Evolutionary conservation across 2,797 vertebrate genomes (phyloP).

Genomic region (Tapirus indicus): DNA sequence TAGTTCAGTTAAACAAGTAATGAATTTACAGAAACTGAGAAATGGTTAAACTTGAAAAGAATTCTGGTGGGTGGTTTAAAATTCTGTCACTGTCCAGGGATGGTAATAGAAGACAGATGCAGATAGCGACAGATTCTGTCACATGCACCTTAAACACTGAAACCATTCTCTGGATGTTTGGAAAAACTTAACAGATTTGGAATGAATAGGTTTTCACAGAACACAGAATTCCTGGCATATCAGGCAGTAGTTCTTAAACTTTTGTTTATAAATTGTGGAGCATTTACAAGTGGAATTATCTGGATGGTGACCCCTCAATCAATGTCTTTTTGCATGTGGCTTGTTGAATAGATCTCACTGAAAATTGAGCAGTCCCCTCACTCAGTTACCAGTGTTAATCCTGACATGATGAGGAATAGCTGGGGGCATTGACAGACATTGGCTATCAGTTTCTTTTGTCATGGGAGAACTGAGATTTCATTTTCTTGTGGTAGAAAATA

Average conservation of each 20-base stretch:
- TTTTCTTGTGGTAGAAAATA: slow-evolving; percentile 78
- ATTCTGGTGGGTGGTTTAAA: slow-evolving; percentile 70
- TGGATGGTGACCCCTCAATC: not conserved
- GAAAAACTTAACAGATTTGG: slow-evolving; percentile 55
- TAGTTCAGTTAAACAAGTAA: slow-evolving; percentile 26
- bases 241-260: not conserved
- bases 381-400: not conserved
- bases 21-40: slow-evolving; percentile 69
- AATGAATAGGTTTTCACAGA: slow-evolving; percentile 49
- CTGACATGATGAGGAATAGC: not conserved
- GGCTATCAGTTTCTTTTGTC: not conserved
- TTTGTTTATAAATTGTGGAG: not conserved
- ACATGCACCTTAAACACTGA: slow-evolving; percentile 11
- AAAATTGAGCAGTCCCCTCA: not conserved
- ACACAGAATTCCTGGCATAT: slow-evolving; percentile 20
- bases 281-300: slow-evolving; percentile 49
- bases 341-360: slow-evolving; percentile 55
- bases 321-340: not conserved
- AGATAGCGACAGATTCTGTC: slow-evolving; percentile 10
- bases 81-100: slow-evolving; percentile 53
- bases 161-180: slow-evolving; percentile 55
- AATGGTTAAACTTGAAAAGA: slow-evolving; percentile 71
- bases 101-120: slow-evolving; percentile 57
- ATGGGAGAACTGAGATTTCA: slow-evolving; percentile 30
- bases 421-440: not conserved